Base-by-base conservation (phyloP, 2,797 vertebrate species). In the Petrocephalus sullivani region DNA sequence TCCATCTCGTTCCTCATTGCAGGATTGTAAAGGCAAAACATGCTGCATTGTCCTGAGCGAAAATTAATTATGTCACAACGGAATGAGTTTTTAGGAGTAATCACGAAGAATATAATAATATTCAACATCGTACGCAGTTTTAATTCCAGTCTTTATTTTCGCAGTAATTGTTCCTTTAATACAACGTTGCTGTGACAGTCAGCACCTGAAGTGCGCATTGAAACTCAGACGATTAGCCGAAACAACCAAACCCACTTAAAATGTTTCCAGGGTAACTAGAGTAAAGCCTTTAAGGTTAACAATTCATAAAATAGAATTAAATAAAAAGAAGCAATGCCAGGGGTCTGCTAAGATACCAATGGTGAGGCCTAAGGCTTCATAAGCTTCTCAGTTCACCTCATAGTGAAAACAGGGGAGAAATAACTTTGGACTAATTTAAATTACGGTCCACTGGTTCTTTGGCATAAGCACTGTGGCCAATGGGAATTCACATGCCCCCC, bases 141-240 rank as follows among this genome's bases (percentile, higher is more conserved):
- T 57, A 6, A 33, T 33, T n/a, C 21, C 81, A 83, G 56, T 58
- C 56, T 37, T 41, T 60, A 3, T 23, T 51, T 67, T 21, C 33
- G n/a, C 56, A 60, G 5, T 60, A 86, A 86, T 58, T 41, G 12
- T 60, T 37, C 56, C 33, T 86, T 58, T 58, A 58, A 86, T 57
- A 57, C 10, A n/a, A 57, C 23, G 33, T 53, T 85, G 21, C 8
- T 33, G 28, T 85, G 14, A 21, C 6, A n/a, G 7, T 86, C 33
- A 86, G 28, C 53, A 57, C 28, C 84, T 57, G 84, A 54, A 58
- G 82, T 28, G 1, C 0, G 91, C 94, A 95, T 92, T 93, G 93
- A 92, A 93, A 71, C 28, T 33, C 64, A 90, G 91, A 92, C 94
- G 92, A 92, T 90, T 92, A 92, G 91, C 92, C 90, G 92, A 91